These are phyloP conservation scores for Poeciliopsis retropinna DNA, from an alignment of 2,113 vertebrate species.

Conservation along the genomic window DNA sequence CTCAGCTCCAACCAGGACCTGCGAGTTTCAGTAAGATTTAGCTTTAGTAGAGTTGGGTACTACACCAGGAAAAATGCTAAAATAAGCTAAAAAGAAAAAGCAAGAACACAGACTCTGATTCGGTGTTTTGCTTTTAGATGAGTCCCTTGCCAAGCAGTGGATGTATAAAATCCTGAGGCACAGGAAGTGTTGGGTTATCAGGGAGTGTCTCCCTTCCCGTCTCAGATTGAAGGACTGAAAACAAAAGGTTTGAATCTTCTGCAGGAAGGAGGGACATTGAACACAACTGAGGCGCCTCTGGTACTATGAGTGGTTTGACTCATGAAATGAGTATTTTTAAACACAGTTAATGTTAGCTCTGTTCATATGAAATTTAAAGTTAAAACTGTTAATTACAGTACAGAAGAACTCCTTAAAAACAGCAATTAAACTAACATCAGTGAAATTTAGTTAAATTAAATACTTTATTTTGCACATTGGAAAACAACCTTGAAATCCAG, in stretches of 20 bases:
- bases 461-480: no score
- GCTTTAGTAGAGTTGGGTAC: no score
- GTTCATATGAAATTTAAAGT: background rate
- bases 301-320: slow-evolving; percentile 5
- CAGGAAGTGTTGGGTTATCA: slow-evolving; percentile 70
- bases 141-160: slow-evolving; percentile 46
- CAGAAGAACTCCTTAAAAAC: no score
- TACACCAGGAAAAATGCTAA: background rate
- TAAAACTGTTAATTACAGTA: background rate
- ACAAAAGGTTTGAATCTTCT: slow-evolving; percentile 65
- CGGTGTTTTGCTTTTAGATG: slow-evolving; percentile 51
- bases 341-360: background rate
- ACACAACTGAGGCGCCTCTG: slow-evolving; percentile 33
- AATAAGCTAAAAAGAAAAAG: background rate
- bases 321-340: background rate
- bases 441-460: no score
- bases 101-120: slow-evolving; percentile 15
- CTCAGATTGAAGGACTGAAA: slow-evolving; percentile 59
- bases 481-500: no score
- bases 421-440: no score
- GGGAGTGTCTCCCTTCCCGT: slow-evolving; percentile 67
- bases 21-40: background rate
- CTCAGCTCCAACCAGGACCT: background rate
- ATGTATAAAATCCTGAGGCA: slow-evolving; percentile 56
- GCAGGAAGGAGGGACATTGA: slow-evolving; percentile 51